Conservation (phyloP, 1,140 invertebrate genomes). For the Drosophila bocqueti region DNA sequence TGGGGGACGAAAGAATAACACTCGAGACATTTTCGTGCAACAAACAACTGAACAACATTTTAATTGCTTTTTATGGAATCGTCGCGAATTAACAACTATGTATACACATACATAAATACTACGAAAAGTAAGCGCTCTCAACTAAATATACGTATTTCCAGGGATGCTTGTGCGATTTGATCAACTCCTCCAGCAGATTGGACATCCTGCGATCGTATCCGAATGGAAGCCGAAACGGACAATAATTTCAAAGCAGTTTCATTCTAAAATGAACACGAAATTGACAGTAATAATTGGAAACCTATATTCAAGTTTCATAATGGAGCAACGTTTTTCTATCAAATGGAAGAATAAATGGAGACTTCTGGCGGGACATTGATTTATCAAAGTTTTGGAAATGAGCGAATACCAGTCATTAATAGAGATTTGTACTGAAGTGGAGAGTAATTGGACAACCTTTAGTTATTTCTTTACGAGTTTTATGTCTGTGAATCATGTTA, state of each 20-base stretch:
- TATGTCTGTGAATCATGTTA: background rate
- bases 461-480: background rate
- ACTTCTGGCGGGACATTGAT: too few relatives aligned
- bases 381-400: background rate
- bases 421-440: background rate
- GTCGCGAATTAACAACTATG: conserved; percentile 44
- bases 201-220: background rate
- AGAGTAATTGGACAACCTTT: background rate
- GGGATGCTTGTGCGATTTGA: conserved; percentile 41
- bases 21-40: conserved; percentile 15
- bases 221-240: conserved; percentile 7
- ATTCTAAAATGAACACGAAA: conserved; percentile 9
- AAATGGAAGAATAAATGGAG: background rate
- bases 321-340: background rate
- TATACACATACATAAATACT: conserved; percentile 47
- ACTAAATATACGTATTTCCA: conserved; percentile 21
- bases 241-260: background rate
- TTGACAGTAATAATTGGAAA: conserved; percentile 13
- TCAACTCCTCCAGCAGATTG: conserved; percentile 11
- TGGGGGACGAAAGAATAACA: background rate
- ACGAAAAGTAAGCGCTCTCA: conserved; percentile 32
- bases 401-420: background rate
- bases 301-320: too few relatives aligned
- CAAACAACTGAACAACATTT: conserved; percentile 58
- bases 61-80: conserved; percentile 49